Evolutionary conservation across 1,140 invertebrate species (phyloP).

Genomic region (Psix sp.): DNA sequence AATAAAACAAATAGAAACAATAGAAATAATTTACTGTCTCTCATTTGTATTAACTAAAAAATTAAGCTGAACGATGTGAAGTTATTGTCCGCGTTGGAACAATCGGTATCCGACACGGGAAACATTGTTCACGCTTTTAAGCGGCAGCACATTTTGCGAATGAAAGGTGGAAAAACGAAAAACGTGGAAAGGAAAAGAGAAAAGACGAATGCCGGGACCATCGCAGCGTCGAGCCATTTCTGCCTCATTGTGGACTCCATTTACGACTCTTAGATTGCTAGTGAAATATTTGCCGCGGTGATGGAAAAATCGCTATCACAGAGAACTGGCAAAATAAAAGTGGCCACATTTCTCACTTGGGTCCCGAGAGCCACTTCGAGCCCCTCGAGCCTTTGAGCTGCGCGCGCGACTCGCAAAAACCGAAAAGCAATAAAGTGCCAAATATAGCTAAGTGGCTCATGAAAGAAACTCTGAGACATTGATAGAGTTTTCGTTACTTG

Average conservation of each 20-base stretch:
- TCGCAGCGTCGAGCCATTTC: constrained; percentile 73
- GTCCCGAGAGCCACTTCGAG: constrained; percentile 53
- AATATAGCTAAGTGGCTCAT: constrained; percentile 61
- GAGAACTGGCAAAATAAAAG: constrained; percentile 75
- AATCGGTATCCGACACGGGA: constrained; percentile 34
- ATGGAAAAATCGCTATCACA: constrained; percentile 77
- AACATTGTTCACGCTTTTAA: constrained; percentile 55
- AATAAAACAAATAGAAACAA: background rate
- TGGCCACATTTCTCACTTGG: constrained; percentile 73
- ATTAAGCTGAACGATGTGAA: constrained; percentile 19
- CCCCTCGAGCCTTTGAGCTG: constrained; percentile 47
- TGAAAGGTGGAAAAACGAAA: constrained; percentile 45
- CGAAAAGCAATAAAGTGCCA: constrained; percentile 70
- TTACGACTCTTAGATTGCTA: constrained; percentile 77
- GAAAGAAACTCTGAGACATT: constrained; percentile 74
- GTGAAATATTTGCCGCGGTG: constrained; percentile 75
- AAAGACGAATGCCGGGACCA: constrained; percentile 73
- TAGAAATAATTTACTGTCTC: constrained; percentile 12
- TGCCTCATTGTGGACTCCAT: constrained; percentile 77
- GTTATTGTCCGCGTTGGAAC: constrained; percentile 38
- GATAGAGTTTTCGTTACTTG: constrained; percentile 70
- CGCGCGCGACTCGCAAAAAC: constrained; percentile 67
- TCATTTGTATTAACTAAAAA: constrained; percentile 28
- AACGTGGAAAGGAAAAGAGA: constrained; percentile 61
- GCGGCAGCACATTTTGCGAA: constrained; percentile 46